Evolutionary conservation across 2,113 vertebrate genomes (phyloP).

Genomic region (Sprattus sprattus): DNA sequence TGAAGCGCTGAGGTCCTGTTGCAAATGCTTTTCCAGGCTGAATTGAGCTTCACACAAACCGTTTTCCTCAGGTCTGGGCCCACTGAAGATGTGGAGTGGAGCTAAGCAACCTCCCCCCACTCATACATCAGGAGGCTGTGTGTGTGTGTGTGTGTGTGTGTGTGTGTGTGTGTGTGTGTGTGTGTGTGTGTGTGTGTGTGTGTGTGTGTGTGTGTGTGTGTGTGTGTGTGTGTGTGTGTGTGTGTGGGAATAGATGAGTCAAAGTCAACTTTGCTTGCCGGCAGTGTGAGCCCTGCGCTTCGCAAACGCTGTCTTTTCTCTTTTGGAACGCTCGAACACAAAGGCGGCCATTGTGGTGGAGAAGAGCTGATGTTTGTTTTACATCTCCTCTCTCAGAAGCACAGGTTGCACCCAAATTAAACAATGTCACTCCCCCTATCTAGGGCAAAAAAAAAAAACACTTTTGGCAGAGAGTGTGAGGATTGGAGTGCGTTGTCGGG

Average conservation of each 20-base stretch:
- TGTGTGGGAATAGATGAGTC: conserved; percentile 19
- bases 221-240: not conserved
- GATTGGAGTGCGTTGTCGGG: not conserved
- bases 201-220: no score
- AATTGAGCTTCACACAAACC: not conserved
- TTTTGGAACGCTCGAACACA: not conserved
- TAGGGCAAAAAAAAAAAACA: conserved; percentile 54
- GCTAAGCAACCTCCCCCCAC: not conserved
- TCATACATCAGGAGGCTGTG: not conserved
- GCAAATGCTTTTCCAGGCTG: not conserved
- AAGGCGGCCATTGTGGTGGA: not conserved
- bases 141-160: conserved; percentile 5
- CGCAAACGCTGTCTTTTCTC: not conserved
- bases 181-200: not conserved
- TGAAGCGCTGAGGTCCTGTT: not conserved
- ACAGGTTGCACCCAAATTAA: conserved; percentile 46
- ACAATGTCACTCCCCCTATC: conserved; percentile 68
- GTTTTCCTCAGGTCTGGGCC: not conserved
- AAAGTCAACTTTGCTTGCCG: not conserved
- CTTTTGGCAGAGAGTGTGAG: conserved; percentile 53
- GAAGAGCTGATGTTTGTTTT: not conserved
- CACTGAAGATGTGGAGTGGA: not conserved
- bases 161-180: not conserved
- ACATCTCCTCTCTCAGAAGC: conserved; percentile 15
- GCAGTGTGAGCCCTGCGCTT: not conserved